Evolutionary conservation across 2,113 vertebrate genomes (phyloP).

Genomic region (Antechinus flavipes): DNA sequence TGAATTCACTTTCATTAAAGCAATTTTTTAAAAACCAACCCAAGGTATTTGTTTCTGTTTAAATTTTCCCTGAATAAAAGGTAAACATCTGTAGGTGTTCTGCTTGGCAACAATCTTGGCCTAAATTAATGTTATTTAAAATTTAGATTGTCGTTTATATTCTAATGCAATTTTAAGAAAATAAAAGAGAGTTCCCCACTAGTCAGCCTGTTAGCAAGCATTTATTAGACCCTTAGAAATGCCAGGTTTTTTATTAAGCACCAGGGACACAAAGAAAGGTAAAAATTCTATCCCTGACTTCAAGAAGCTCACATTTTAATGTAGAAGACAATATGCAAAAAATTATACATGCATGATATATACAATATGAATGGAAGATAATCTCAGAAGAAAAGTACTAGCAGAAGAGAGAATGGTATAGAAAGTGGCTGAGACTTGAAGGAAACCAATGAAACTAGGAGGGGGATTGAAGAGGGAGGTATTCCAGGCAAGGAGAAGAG

Average conservation of each 20-base stretch:
- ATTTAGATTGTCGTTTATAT: constrained; percentile 23
- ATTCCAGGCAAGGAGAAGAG: not conserved
- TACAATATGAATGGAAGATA: not conserved
- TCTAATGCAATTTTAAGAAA: not conserved
- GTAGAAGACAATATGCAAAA: not conserved
- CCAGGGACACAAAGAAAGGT: not conserved
- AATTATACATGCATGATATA: not conserved
- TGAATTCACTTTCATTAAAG: constrained; percentile 35
- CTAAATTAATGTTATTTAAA: constrained; percentile 3
- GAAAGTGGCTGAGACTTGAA: not conserved
- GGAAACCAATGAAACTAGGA: not conserved
- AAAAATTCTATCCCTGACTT: not conserved
- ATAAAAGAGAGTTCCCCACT: not conserved
- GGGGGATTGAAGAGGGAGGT: not conserved
- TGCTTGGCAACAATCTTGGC: constrained; percentile 3
- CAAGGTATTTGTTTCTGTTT: not conserved
- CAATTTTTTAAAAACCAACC: not conserved
- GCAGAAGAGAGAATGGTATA: not conserved
- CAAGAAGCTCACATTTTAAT: not conserved
- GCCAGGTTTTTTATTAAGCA: not conserved
- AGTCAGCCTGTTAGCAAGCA: not conserved
- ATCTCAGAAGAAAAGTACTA: not conserved
- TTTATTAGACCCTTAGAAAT: not conserved
- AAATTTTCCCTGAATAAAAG: not conserved
- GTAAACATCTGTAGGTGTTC: not conserved